These are phyloP conservation scores for Podilymbus podiceps DNA, from an alignment of 2,113 vertebrate species.

Conservation along the genomic window DNA sequence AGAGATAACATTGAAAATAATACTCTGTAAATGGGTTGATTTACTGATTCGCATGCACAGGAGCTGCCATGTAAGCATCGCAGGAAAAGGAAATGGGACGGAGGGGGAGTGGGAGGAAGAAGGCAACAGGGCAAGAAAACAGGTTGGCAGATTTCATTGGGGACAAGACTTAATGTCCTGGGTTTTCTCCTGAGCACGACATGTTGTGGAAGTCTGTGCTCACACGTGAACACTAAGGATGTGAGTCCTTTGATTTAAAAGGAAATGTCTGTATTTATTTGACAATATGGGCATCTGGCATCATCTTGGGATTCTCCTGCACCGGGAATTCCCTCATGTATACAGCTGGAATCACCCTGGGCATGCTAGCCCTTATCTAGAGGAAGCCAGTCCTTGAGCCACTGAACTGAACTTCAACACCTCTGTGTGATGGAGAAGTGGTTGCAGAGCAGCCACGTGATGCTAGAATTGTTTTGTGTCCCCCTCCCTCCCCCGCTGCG, in stretches of 20 bases:
- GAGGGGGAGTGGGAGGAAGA: neutral
- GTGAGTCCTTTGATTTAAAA: neutral
- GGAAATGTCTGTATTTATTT: neutral
- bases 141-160: neutral
- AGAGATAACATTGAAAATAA: constrained; percentile 35
- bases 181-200: neutral
- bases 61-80: neutral
- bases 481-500: too few relatives aligned
- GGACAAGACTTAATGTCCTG: neutral
- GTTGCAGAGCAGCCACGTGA: neutral
- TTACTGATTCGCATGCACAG: neutral
- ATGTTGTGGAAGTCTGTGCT: neutral
- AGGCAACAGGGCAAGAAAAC: neutral
- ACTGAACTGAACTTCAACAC: neutral
- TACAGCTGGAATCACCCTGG: neutral
- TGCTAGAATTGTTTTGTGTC: neutral
- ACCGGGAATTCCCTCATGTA: neutral
- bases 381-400: neutral
- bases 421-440: neutral
- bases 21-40: neutral
- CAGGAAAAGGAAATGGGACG: constrained; percentile 4
- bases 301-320: neutral
- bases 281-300: neutral
- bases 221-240: neutral
- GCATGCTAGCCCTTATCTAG: neutral